These are phyloP conservation scores for Apostichopus californicus DNA, from an alignment of 35 echinoderm and acorn worm genomes.

Conservation along the genomic window DNA sequence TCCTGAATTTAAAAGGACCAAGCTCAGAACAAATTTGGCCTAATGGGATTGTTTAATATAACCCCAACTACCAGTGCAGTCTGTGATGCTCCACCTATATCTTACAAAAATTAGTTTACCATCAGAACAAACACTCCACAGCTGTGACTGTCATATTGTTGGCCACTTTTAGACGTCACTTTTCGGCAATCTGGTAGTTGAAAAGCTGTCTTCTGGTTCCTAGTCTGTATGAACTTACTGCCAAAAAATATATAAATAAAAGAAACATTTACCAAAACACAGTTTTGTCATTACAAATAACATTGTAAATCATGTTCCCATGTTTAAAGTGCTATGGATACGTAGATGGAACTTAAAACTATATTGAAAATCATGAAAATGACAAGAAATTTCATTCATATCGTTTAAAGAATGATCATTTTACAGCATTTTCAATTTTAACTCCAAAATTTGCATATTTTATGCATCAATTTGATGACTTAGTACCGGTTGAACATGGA, in stretches of 20 bases:
- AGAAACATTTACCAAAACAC: neutral
- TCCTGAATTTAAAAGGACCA: neutral
- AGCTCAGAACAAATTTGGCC: neutral
- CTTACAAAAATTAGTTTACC: neutral
- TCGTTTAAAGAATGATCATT: too few relatives aligned
- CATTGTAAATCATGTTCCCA: neutral
- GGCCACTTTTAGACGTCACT: neutral
- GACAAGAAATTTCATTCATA: too few relatives aligned
- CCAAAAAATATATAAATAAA: neutral
- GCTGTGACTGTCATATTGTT: neutral
- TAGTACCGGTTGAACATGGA: too few relatives aligned
- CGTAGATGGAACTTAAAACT: neutral
- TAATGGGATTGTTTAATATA: neutral
- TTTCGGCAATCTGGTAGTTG: neutral
- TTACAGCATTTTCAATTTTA: too few relatives aligned
- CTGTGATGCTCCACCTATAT: neutral
- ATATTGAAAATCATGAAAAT: neutral
- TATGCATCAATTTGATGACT: too few relatives aligned
- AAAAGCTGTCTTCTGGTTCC: neutral
- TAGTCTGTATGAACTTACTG: neutral
- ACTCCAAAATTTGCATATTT: too few relatives aligned
- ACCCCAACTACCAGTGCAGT: neutral
- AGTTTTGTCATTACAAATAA: neutral
- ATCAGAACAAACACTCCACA: conserved; percentile 24
- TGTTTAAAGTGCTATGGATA: neutral